Evolutionary conservation across 2,888 invertebrate genomes (phyloP), one percentile per base, ranked within the genome.

Genomic region (Clanis bilineata): DNA sequence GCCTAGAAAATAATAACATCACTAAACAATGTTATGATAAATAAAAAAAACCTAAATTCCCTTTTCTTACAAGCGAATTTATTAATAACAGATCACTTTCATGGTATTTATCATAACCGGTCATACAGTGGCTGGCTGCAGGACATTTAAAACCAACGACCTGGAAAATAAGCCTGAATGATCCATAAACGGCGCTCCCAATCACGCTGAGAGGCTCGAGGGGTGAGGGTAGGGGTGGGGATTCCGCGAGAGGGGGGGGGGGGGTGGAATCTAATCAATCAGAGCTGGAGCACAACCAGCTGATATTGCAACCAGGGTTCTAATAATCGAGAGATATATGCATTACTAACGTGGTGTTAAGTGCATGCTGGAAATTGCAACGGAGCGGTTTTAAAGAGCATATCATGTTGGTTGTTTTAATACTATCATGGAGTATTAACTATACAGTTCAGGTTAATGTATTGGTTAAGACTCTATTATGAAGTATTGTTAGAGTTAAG

Each of bases 161-260:
- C 51, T 51, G 51, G 18, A 51, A 51, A 51, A 51, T 51, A 51
- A 32, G 51, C 32, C 51, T 51, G 51, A 51, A 32, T 51, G 51
- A 51, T 51, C 32, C 18, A 51, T 51, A 51, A 51, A 51, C 51
- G 45, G 45, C 47, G 51, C 51, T 28, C 28, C 51, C 51, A 32
- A 51, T 51, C 51, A 51, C 28, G 28, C 18, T 18, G 51, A 51
- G 51, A 51, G 51, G 25, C 15, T 28, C 23, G 6, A 12, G 23
- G 45, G n/a, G n/a, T 1, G 23, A 1, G 43, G 28, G 25, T 15
- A n/a, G 25, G 47, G 25, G 25, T 10, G n/a, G n/a, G n/a, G n/a
- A n/a, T n/a, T n/a, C n/a, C 3, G 18, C 15, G 51, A 32, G 18
- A 4, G 10, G 1, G 6, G n/a, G 45, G 23, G 28, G 47, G 47